Evolutionary conservation across 1,140 invertebrate genomes (phyloP), one percentile per base, ranked within the genome.

Genomic region (Drosophila pachea): DNA sequence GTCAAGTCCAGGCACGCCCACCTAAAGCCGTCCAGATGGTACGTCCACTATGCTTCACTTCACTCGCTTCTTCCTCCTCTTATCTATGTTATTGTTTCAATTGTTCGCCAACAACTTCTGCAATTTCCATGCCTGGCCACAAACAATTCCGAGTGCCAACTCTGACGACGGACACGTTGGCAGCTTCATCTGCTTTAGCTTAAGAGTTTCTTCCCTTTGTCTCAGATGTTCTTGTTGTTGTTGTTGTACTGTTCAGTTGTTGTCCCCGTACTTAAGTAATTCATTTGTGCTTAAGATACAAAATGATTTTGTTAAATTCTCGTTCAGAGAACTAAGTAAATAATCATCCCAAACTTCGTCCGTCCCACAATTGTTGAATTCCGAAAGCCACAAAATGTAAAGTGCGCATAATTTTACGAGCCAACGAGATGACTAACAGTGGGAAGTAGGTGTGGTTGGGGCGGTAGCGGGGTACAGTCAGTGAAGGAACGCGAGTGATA

Each of bases 241-340:
- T 31, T 59, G 36, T 63, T 73, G 60, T 59, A 49, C 49, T 73
- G 16, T 70, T 77, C 22, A 2, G 40, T 55, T 63, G 40, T 52
- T 29, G 43, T 68, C 64, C 50, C 62, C 56, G 56, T 73, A 64
- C 77, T 77, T 82, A 83, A 83, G 79, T 84, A 83, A 84, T 86
- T 84, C 79, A 86, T 79, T 84, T 86, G 69, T 75, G 73, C 79
- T 84, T 79, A 84, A 76, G 76, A 86, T 68, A 76, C 81, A 76
- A 74, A 86, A 86, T 74, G 76, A 79, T 79, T 74, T 79, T 58
- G 65, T 68, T 84, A 74, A 68, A 76, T 78, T 84, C 79, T 68
- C 73, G 61, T 78, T 82, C 76, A 84, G 35, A 72, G 68, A 79
- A 76, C 76, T 84, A 84, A 84, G 79, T 76, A 84, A 84, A 86